These are phyloP conservation scores for Chrysocyon brachyurus DNA, from an alignment of 2,797 vertebrate species.

Conservation along the genomic window DNA sequence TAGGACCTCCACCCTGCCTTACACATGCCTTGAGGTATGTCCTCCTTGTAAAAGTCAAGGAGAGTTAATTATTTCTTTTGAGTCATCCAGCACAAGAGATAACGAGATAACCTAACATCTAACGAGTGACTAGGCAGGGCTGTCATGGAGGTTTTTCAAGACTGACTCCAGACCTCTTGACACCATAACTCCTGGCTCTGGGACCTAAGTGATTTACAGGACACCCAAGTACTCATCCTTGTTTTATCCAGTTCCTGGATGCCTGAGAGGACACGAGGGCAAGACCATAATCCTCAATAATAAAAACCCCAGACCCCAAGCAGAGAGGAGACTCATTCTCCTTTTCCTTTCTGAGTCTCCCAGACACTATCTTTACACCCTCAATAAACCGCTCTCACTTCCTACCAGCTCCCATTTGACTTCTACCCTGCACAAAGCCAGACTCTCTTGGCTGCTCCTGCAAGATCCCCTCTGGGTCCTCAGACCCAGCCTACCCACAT, in stretches of 20 bases:
- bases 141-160: neutral
- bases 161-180: neutral
- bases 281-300: neutral
- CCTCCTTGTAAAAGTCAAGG: neutral
- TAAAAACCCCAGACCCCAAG: neutral
- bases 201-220: neutral
- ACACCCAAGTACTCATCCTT: neutral
- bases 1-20: neutral
- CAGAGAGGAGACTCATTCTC: neutral
- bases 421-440: neutral
- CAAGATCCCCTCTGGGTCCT: neutral
- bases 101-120: neutral
- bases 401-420: neutral
- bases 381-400: neutral
- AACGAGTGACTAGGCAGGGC: neutral
- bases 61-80: neutral
- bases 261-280: neutral
- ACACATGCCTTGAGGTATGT: neutral
- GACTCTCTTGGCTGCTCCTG: neutral
- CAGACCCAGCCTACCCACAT: neutral
- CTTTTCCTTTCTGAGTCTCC: neutral
- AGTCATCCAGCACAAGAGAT: neutral
- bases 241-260: neutral
- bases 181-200: neutral
- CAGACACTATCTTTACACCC: neutral